Base-by-base conservation (phyloP, 2,888 invertebrate species). In the Abscondita cerata region DNA sequence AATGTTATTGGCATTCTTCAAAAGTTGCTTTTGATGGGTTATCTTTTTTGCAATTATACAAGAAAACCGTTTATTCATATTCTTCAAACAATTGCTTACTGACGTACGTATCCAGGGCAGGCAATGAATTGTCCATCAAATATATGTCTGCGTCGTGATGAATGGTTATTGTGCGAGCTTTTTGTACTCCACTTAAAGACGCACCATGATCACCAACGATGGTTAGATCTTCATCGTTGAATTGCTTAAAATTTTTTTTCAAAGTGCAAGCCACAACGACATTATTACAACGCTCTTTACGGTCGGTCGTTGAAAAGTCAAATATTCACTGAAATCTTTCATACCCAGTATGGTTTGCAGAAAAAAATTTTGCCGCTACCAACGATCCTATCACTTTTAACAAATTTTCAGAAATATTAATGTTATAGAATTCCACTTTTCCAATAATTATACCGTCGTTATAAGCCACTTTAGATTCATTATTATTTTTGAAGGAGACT, bases 1-100 rank as follows among this genome's bases (percentile, higher is more conserved):
- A 47, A 91, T 88, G 33, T 83, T 83, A 72, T 89, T 87, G 0
- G 87, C 89, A 51, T 86, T 82, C 67, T 87, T 87, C 8, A 91
- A 80, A 77, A 90, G 90, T 73, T 95, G 93, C n/a, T 93, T 84
- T 78, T 95, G 94, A 82, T 95, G 94, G 0, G 95, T 95, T 61
- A 93, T 91, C 11, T 95, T 84, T 59, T 95, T 85, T 44, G 90
- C 83, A 0, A 91, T 90, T 74, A 88, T 88, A 4, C 83, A 65
- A 94, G 81, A 71, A 85, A 86, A 0, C 85, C 86, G 67, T 84
- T 85, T 64, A 93, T 89, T 73, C 92, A n/a, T n/a, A 94, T 74
- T 90, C 86, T 57, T 92, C 88, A 75, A 91, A 93, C 44, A 95
- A 80, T 74, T 90, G 89, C 57, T 89, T 86, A 0, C 91, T 90